Percentiles rank a stretch among this genome's conserved stretches.
These are phyloP conservation scores for Carollia perspicillata DNA, from an alignment of 2,113 vertebrate genomes.

Conservation along the genomic window DNA sequence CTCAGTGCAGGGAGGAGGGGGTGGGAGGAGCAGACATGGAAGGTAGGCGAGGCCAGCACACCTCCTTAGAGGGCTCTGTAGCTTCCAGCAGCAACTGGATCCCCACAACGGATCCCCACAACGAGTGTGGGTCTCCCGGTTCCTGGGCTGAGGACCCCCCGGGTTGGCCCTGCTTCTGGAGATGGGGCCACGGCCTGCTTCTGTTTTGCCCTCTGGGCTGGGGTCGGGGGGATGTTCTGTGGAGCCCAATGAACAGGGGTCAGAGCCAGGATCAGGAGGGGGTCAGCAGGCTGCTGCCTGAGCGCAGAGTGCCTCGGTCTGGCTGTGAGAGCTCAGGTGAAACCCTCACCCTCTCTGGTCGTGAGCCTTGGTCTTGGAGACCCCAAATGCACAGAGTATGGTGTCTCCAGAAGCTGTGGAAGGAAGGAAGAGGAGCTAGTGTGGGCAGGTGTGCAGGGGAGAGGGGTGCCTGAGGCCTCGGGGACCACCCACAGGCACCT, in stretches of 20 bases:
- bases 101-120: not conserved
- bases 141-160: not conserved
- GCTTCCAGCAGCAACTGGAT: not conserved
- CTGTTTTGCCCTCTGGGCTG: not conserved
- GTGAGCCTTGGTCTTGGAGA: not conserved
- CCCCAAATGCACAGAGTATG: not conserved
- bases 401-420: not conserved
- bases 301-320: rapidly evolving
- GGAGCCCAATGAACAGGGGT: not conserved
- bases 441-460: not conserved
- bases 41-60: not conserved
- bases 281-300: not conserved
- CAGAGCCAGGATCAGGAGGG: not conserved
- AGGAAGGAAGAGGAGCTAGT: not conserved
- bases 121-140: not conserved
- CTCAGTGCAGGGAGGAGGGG: not conserved
- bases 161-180: not conserved
- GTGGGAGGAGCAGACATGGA: not conserved
- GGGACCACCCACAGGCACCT: not conserved
- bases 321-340: not conserved
- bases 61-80: not conserved
- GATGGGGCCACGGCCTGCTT: not conserved
- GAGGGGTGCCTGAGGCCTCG: rapidly evolving
- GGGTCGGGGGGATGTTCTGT: not conserved
- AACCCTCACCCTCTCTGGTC: not conserved